Percentiles rank a stretch among this genome's conserved stretches.
Conservation (phyloP, 2,888 invertebrate species). For the Caenorhabditis zanzibari region DNA sequence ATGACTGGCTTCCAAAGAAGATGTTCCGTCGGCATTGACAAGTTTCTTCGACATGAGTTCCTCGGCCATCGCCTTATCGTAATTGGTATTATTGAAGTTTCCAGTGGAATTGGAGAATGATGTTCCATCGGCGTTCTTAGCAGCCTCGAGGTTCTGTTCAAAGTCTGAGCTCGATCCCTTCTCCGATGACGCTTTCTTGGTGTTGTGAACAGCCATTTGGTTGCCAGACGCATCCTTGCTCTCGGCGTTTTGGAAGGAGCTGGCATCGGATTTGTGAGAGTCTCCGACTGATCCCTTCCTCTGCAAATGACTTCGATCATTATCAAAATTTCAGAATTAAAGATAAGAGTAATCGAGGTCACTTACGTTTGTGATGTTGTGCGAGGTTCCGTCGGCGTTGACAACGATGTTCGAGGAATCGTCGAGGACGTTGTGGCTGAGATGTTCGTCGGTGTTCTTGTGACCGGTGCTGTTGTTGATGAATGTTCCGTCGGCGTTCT, state of each 20-base stretch:
- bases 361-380: constrained; percentile 29
- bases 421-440: constrained; percentile 36
- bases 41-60: constrained; percentile 37
- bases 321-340: background rate
- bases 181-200: constrained; percentile 44
- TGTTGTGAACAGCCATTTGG: constrained; percentile 1
- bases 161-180: constrained; percentile 44
- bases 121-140: constrained; percentile 54
- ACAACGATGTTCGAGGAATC: constrained; percentile 6
- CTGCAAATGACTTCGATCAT: constrained; percentile 7
- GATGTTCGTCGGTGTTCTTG: constrained; percentile 51
- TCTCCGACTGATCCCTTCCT: constrained; percentile 48
- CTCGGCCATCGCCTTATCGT: constrained; percentile 37
- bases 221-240: constrained; percentile 37
- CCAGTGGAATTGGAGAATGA: constrained; percentile 45
- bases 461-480: constrained; percentile 43
- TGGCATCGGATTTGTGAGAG: constrained; percentile 26
- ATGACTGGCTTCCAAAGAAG: constrained; percentile 41
- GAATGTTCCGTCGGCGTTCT: constrained; percentile 26
- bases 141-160: constrained; percentile 11
- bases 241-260: constrained; percentile 12
- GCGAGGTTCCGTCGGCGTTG: constrained; percentile 47
- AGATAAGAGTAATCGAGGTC: background rate
- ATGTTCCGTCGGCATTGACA: constrained; percentile 50
- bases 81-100: constrained; percentile 31